phyloP scores from a whole-genome alignment of 2,797 vertebrate species.

The Zenarchopterus dispar region DNA sequence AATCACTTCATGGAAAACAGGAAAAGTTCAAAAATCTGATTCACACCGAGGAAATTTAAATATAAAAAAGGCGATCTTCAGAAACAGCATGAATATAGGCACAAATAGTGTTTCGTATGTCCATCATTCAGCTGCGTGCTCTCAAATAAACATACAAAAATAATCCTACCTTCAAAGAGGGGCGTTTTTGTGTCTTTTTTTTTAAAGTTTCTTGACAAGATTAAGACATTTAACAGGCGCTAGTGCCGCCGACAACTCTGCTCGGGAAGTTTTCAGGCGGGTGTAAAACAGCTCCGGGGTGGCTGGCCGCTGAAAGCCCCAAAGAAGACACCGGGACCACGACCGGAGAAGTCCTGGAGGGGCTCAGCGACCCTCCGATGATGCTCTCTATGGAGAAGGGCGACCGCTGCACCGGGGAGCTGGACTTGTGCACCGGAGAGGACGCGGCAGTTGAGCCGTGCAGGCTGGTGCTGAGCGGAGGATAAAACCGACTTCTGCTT shows the following conservation, averaged over 20 bases:
- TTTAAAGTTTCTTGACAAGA: constrained; percentile 56
- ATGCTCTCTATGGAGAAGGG: constrained; percentile 96
- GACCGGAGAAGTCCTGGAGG: constrained; percentile 85
- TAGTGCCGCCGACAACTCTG: constrained; percentile 85
- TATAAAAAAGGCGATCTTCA: constrained; percentile 66
- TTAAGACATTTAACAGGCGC: constrained; percentile 86
- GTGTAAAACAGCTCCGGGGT: constrained; percentile 82
- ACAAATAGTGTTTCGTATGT: constrained; percentile 73
- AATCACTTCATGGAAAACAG: constrained; percentile 68
- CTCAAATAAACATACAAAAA: constrained; percentile 84
- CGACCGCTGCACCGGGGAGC: constrained; percentile 81
- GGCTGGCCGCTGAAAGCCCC: constrained; percentile 67
- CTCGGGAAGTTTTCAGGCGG: constrained; percentile 84
- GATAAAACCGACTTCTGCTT: constrained; percentile 87
- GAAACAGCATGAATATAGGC: constrained; percentile 84
- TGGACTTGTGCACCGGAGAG: constrained; percentile 69
- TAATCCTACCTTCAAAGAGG: constrained; percentile 91
- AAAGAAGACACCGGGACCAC: constrained; percentile 75
- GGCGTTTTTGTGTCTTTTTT: constrained; percentile 69
- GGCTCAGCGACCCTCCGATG: constrained; percentile 87
- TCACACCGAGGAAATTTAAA: constrained; percentile 49
- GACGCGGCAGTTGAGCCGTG: constrained; percentile 71
- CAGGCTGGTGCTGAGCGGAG: constrained; percentile 82
- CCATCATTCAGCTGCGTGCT: constrained; percentile 79
- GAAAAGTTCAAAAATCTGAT: constrained; percentile 66